Conservation (phyloP, 2,113 vertebrate genomes). For the Tyrannus savana region DNA sequence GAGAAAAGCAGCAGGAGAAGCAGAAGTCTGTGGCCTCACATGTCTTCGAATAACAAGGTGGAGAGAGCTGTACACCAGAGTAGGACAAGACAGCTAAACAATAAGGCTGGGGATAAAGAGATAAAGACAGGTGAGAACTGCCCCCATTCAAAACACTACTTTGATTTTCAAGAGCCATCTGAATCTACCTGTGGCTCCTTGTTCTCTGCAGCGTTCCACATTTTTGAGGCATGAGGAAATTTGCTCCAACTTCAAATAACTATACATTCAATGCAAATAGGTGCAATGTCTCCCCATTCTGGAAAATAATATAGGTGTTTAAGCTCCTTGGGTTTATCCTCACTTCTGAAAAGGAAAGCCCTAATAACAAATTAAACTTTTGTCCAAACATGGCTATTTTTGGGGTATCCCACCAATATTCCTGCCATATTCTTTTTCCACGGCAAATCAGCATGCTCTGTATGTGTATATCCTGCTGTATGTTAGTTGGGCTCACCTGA, state of each 20-base stretch:
- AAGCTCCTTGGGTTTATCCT: not conserved
- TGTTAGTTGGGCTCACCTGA: not conserved
- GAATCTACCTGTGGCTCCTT: not conserved
- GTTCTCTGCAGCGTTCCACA: not conserved
- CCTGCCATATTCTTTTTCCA: not conserved
- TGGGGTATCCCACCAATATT: not conserved
- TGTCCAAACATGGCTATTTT: not conserved
- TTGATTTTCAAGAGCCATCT: not conserved
- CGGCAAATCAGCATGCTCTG: not conserved
- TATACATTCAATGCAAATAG: not conserved
- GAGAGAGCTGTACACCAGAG: not conserved
- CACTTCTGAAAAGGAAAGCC: not conserved
- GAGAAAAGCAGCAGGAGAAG: not conserved
- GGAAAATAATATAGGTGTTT: not conserved
- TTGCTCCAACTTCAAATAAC: not conserved
- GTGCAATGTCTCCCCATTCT: not conserved
- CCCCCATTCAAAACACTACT: not conserved
- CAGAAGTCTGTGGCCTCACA: not conserved
- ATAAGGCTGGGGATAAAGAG: not conserved
- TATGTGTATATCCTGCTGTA: not conserved
- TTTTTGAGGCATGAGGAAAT: not conserved
- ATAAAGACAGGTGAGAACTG: not conserved
- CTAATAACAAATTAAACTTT: not conserved
- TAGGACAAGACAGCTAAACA: not conserved
- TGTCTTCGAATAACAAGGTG: not conserved